Base-by-base conservation (phyloP, 2,113 vertebrate genomes). In the Erythrolamprus reginae region DNA sequence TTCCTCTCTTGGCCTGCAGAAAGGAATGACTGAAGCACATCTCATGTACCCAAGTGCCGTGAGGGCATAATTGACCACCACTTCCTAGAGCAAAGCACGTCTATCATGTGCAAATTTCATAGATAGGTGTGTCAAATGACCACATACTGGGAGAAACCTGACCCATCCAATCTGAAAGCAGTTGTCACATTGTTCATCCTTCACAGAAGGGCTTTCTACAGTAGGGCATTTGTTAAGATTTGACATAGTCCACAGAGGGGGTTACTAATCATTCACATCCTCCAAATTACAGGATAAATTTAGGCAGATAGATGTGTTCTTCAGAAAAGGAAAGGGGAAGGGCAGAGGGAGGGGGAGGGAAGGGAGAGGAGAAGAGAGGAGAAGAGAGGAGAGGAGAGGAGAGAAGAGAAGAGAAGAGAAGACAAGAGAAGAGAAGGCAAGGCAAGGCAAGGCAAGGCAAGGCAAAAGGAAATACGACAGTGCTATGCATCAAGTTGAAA, bases 241-340 rank as follows among this genome's bases (percentile, higher is more conserved):
- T 94, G 91, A 96, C 96, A 95, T 92, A 93, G 90, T 51, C 94
- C 95, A 92, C 92, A 94, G 91, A 94, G 93, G 91, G 92, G 58
- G 87, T 92, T 84, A 6, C 92, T 92, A 93, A 95, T 94, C 94
- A 95, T 93, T 96, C 93, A 95, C 96, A 90, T 89, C 77, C 93
- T 95, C 90, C 91, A 88, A 88, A 93, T 93, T 88, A 93, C 28
- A n/a, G 58, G 28, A n/a, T n/a, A 65, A n/a, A 65, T 65, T 65
- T n/a, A 65, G 28, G 28, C 58, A 65, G 28, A 65, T 92, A 93
- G 92, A 48, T 1, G 45, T 28, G 10, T 89, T 95, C 94, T 90
- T 91, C 92, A 94, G 87, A 95, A 96, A 96, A 96, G 95, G 95
- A 1, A 26, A 58, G 24, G 55, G 21, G 10, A 58, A 26, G 47